Evolutionary conservation across 2,113 vertebrate genomes (phyloP), one percentile per base, ranked within the genome.

Genomic region (Misgurnus mizolepis): DNA sequence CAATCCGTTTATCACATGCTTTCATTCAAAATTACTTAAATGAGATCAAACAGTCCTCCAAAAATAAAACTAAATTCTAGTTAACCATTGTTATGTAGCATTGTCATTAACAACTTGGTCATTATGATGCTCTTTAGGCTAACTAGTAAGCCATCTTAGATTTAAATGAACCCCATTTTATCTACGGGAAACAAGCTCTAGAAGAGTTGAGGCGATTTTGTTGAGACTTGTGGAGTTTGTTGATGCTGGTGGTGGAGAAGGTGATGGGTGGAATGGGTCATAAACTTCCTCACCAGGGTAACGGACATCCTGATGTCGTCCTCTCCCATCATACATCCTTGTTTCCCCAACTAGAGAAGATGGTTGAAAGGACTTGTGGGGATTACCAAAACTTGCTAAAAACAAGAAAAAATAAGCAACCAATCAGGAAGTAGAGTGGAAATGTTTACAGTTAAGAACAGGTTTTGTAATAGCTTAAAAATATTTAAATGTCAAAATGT

Each of bases 141-240:
- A 61, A 3, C 15, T 61, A 10, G 12, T 60, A 60, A 41, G 6
- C 71, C 7, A 62, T 62, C 6, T 47, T 8, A 34, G 14, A 62
- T 11, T 5, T 15, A 55, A 55, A n/a, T 34, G 1, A 70, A 5
- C 22, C 49, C 18, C 41, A 70, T 56, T 68, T 77, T 83, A 87
- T 88, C 92, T 92, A 73, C 90, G 90, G 73, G 88, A 73, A 39
- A 94, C 90, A 27, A 93, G 88, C 76, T 93, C 89, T 61, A 94
- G 75, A 40, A 94, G 89, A 3, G 93, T 92, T 17, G 89, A 92
- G 34, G 91, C 92, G 56, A 94, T 91, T 86, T 93, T 94, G 66
- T 92, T 88, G 14, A 94, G 86, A 73, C 86, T 91, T 17, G 85
- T 89, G 56, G 88, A 85, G 79, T 84, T 40, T 72, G 76, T 50